Percentiles rank a stretch among this genome's conserved stretches.
phyloP scores from a whole-genome alignment of 2,113 vertebrate species.

The Scartelaos histophorus region DNA sequence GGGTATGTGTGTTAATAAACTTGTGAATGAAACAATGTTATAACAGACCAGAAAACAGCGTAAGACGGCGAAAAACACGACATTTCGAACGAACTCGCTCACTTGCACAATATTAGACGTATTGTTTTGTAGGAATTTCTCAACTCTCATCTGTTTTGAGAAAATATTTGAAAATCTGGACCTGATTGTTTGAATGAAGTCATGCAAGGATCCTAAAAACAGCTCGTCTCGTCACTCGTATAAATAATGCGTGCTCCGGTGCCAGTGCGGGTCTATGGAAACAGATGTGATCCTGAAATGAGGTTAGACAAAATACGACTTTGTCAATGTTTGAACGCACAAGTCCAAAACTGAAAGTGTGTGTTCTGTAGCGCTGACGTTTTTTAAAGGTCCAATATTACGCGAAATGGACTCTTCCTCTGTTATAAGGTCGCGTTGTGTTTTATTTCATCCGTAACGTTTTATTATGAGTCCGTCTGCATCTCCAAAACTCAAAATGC shows the following conservation, averaged over 20 bases:
- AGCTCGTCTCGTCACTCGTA: constrained; percentile 28
- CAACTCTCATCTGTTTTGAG: constrained; percentile 66
- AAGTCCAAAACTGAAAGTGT: neutral
- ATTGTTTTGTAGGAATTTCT: constrained; percentile 51
- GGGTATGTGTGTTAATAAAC: too few species aligned
- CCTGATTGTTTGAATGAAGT: constrained; percentile 54
- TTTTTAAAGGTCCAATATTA: too few species aligned
- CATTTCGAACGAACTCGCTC: too few species aligned
- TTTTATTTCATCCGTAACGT: too few species aligned
- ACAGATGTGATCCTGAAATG: neutral
- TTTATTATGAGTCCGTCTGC: too few species aligned
- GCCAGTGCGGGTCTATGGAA: neutral
- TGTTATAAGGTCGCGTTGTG: too few species aligned
- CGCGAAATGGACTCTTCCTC: too few species aligned
- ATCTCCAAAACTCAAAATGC: too few species aligned
- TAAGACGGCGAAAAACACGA: too few species aligned
- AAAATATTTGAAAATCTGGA: constrained; percentile 61
- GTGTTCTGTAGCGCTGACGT: neutral
- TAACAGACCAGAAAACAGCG: too few species aligned
- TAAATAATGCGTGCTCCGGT: constrained; percentile 5
- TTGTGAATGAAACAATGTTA: too few species aligned
- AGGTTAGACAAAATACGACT: constrained; percentile 10
- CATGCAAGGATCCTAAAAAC: constrained; percentile 43
- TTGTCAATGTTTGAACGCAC: neutral
- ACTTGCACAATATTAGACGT: too few species aligned